Evolutionary conservation across 2,888 invertebrate genomes (phyloP).

Genomic region (Leucophenga montana): DNA sequence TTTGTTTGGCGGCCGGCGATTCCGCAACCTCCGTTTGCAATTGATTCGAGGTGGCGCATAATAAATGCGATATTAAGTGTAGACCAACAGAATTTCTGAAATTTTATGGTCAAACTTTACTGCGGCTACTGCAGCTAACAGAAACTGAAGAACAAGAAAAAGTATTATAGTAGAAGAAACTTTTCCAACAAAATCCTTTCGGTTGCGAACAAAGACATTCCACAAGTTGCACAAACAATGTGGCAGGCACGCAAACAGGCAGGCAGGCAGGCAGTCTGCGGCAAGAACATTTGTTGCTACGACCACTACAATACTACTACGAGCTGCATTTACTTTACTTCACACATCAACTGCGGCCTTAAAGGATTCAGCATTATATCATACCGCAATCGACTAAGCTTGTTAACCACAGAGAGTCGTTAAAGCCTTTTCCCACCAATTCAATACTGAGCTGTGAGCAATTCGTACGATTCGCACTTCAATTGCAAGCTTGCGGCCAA

Average conservation of each 20-base stretch:
- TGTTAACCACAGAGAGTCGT: too few relatives aligned
- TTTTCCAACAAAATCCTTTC: neutral
- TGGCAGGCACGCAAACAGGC: constrained; percentile 2
- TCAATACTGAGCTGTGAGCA: neutral
- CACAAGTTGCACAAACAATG: constrained; percentile 15
- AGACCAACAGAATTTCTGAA: constrained; percentile 23
- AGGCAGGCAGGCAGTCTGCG: constrained; percentile 3
- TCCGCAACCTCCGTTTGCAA: neutral
- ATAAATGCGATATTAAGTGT: constrained; percentile 23
- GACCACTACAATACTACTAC: too few relatives aligned
- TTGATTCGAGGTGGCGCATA: constrained; percentile 22
- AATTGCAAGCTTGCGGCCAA: constrained; percentile 69
- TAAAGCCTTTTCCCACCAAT: neutral
- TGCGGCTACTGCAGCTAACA: neutral
- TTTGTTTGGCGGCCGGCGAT: neutral
- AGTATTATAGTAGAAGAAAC: too few relatives aligned
- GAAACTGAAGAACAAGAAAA: too few relatives aligned
- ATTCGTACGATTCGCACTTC: constrained; percentile 61
- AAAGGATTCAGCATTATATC: too few relatives aligned
- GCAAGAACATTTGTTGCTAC: too few relatives aligned
- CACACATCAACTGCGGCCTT: neutral
- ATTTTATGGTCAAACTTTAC: constrained; percentile 21
- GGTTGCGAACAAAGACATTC: constrained; percentile 13
- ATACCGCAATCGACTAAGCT: too few relatives aligned
- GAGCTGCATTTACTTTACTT: too few relatives aligned